A percentile compares a stretch with the other conserved stretches of the same genome.
Conservation (phyloP, 1,140 invertebrate genomes). For the Drosophila sproati region DNA sequence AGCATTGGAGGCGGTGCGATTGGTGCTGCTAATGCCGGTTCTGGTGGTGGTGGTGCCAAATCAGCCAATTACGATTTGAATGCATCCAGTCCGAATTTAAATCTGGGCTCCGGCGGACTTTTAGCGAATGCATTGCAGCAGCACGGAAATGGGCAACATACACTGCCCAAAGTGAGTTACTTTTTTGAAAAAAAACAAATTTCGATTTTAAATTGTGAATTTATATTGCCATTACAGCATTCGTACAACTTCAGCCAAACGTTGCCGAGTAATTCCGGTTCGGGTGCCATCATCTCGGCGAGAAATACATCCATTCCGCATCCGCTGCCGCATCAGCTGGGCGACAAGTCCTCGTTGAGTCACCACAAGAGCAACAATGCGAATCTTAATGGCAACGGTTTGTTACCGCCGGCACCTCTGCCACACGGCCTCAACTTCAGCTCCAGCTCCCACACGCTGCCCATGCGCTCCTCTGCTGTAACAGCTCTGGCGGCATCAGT, state of each 20-base stretch:
- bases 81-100: constrained; percentile 76
- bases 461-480: constrained; percentile 61
- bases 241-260: constrained; percentile 68
- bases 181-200: not conserved
- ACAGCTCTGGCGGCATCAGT: constrained; percentile 20
- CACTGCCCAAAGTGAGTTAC: constrained; percentile 56
- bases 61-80: constrained; percentile 67
- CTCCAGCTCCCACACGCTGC: constrained; percentile 59
- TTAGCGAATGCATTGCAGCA: constrained; percentile 69
- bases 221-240: constrained; percentile 23
- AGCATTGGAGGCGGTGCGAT: constrained; percentile 17
- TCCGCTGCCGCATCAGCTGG: constrained; percentile 78
- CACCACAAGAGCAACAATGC: constrained; percentile 42
- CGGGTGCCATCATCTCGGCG: constrained; percentile 64
- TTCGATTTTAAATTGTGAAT: not conserved
- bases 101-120: constrained; percentile 47
- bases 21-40: constrained; percentile 12
- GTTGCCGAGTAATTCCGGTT: constrained; percentile 47
- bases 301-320: constrained; percentile 83
- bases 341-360: constrained; percentile 56
- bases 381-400: not conserved
- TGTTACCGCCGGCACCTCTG: constrained; percentile 13
- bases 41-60: constrained; percentile 30
- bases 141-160: constrained; percentile 60
- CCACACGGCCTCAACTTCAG: constrained; percentile 28